These are phyloP conservation scores for Drosophila nigricruria DNA, from an alignment of 2,888 invertebrate species.

Conservation along the genomic window DNA sequence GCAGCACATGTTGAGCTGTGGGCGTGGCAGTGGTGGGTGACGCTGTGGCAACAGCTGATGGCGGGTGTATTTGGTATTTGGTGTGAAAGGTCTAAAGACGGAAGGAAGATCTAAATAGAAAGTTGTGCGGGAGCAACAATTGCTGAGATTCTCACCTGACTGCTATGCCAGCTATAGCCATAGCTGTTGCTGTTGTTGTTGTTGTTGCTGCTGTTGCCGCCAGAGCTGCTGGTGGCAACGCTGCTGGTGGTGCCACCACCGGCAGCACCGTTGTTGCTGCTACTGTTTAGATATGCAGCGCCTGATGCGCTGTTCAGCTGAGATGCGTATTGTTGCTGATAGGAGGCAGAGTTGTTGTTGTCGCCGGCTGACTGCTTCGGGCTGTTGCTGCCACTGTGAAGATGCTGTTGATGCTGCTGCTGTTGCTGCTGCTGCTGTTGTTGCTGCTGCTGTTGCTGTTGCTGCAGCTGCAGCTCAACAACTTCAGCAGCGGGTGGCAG, in stretches of 20 bases:
- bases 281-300: constrained; percentile 74
- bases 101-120: constrained; percentile 14
- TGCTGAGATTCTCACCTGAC: constrained; percentile 82
- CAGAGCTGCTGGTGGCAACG: constrained; percentile 46
- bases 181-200: constrained; percentile 69
- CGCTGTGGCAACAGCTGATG: constrained; percentile 66
- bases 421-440: constrained; percentile 80
- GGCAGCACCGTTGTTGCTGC: constrained; percentile 74
- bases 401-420: constrained; percentile 74
- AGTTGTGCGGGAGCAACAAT: constrained; percentile 15
- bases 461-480: constrained; percentile 75
- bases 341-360: constrained; percentile 74
- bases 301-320: constrained; percentile 69
- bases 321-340: constrained; percentile 79
- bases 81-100: constrained; percentile 81
- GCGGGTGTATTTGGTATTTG: constrained; percentile 84
- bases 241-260: constrained; percentile 54
- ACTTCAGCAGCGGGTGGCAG: constrained; percentile 78
- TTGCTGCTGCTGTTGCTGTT: constrained; percentile 63
- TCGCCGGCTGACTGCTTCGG: constrained; percentile 71
- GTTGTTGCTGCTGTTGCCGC: constrained; percentile 63
- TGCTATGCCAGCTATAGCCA: constrained; percentile 84
- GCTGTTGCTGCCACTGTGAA: constrained; percentile 82
- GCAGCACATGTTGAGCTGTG: constrained; percentile 75
- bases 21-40: constrained; percentile 69